A percentile compares a stretch with the other conserved stretches of the same genome.
phyloP scores from a whole-genome alignment of 2,888 invertebrate species.

The Netelia inedita region DNA sequence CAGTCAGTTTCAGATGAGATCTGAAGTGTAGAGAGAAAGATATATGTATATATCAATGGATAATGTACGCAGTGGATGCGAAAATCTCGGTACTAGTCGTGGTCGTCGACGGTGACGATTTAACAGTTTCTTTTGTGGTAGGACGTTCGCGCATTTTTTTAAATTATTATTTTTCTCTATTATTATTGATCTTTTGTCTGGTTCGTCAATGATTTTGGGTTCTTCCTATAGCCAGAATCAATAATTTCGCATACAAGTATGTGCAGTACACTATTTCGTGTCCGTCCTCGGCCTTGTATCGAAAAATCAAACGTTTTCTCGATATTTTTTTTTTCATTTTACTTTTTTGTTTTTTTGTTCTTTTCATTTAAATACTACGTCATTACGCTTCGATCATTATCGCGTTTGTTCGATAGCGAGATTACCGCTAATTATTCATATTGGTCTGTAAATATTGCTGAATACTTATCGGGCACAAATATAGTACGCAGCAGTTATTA shows the following conservation, averaged over 20 bases:
- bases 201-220: slow-evolving; percentile 24
- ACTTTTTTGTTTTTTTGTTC: slow-evolving; percentile 27
- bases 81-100: slow-evolving; percentile 1
- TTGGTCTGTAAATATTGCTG: slow-evolving; percentile 71
- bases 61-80: slow-evolving; percentile 54
- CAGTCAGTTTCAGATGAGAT: slow-evolving; percentile 75
- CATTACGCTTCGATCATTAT: slow-evolving; percentile 27
- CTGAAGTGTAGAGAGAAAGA: slow-evolving; percentile 67
- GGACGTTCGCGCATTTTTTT: slow-evolving; percentile 30
- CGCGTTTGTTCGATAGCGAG: slow-evolving; percentile 41
- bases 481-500: slow-evolving; percentile 57
- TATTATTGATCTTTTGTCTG: slow-evolving; percentile 20
- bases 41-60: slow-evolving; percentile 33
- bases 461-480: slow-evolving; percentile 67
- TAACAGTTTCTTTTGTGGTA: slow-evolving; percentile 24
- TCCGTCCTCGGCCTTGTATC: slow-evolving; percentile 12
- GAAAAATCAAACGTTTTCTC: not conserved
- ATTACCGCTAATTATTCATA: slow-evolving; percentile 58
- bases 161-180: not conserved
- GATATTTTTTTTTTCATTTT: not conserved
- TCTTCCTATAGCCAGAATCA: slow-evolving; percentile 19
- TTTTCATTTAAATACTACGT: slow-evolving; percentile 21
- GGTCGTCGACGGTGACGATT: not conserved
- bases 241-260: slow-evolving; percentile 16
- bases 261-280: slow-evolving; percentile 47